phyloP scores from a whole-genome alignment of 2,113 vertebrate genomes.

The Macaca nemestrina region DNA sequence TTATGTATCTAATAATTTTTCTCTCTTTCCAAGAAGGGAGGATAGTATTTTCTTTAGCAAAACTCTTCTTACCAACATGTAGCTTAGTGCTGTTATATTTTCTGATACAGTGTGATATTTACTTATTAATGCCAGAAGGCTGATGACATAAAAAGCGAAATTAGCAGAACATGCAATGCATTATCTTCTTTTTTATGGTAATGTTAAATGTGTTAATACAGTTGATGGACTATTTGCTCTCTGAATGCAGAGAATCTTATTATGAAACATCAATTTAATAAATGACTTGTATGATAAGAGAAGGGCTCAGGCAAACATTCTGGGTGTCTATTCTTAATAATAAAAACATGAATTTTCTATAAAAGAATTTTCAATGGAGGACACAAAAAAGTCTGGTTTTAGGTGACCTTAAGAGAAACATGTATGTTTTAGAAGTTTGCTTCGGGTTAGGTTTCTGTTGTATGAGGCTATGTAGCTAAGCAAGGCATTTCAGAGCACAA shows the following conservation, averaged over 20 bases:
- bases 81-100: not conserved
- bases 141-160: conserved; percentile 39
- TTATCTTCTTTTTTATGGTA: not conserved
- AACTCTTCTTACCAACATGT: not conserved
- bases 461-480: not conserved
- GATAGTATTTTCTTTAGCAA: not conserved
- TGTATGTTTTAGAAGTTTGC: not conserved
- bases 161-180: not conserved
- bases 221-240: not conserved
- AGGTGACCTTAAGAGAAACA: conserved; percentile 40
- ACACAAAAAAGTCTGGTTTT: not conserved
- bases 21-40: not conserved
- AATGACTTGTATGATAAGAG: conserved; percentile 38
- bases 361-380: not conserved
- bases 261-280: conserved; percentile 30
- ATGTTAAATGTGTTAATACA: conserved; percentile 55
- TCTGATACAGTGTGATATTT: conserved; percentile 42
- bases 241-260: conserved; percentile 14
- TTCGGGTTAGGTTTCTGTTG: conserved; percentile 20
- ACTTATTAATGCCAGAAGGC: conserved; percentile 33
- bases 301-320: conserved; percentile 3
- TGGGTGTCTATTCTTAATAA: conserved; percentile 17
- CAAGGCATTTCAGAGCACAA: not conserved
- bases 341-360: conserved; percentile 26
- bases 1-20: not conserved